Evolutionary conservation across 2,888 invertebrate genomes (phyloP), one percentile per base, ranked within the genome.

Genomic region (Gari tellinella): DNA sequence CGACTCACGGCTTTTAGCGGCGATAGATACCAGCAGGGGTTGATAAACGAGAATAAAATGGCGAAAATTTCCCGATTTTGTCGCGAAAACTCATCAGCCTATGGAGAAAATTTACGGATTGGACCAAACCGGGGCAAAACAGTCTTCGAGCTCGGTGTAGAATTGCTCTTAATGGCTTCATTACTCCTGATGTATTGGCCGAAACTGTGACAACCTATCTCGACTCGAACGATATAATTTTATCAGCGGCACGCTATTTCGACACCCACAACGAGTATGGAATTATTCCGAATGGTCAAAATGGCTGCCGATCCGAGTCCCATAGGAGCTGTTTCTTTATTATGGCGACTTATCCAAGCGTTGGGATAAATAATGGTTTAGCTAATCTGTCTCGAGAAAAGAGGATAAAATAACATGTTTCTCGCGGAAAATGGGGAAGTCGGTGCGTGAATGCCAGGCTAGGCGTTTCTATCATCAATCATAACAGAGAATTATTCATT

Each of bases 141-240:
- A 12, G n/a, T 56, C 21, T 45, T 17, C 23, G 26, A 19, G 46
- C n/a, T 38, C 12, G 38, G 49, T 43, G 48, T 46, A 21, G 38
- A 40, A 56, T 64, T 48, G 55, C 55, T 48, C 46, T 21, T 55
- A 56, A 38, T 64, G 48, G 56, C 40, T 48, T 56, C 55, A 64
- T 64, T 64, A 64, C 17, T 64, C 37, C 48, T 64, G 64, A 64
- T 64, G 64, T 64, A 64, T 64, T 49, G 43, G 56, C 43, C 45
- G 19, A 46, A 38, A 40, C 43, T 64, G 37, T 46, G 64, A 56
- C 55, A 64, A 17, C 55, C 55, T 17, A 41, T 37, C 55, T 41
- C 55, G 15, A 40, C 23, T 38, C n/a, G 31, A 46, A 15, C 23
- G 7, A 23, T 1, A 43, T 43, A 43, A 43, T 43, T 43, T 60